phyloP scores from a whole-genome alignment of 1,140 invertebrate species.

The Harpegnathos saltator region DNA sequence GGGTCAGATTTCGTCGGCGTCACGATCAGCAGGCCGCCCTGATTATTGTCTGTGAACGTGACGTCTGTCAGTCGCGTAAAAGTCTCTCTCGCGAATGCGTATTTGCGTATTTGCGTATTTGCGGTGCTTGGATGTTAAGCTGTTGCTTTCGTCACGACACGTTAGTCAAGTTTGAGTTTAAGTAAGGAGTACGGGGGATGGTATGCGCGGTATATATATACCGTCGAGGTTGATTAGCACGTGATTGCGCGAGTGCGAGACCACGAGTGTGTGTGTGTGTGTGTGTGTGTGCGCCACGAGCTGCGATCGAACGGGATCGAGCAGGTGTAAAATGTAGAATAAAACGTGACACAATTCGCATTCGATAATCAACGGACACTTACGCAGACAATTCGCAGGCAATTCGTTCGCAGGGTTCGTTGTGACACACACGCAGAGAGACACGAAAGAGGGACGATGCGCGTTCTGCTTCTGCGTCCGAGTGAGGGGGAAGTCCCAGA shows the following conservation, averaged over 20 bases:
- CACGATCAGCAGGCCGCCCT: conserved; percentile 73
- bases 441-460: not conserved
- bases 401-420: not conserved
- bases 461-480: not conserved
- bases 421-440: no score
- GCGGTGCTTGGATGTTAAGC: conserved; percentile 22
- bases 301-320: no score
- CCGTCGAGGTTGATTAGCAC: conserved; percentile 29
- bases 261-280: no score
- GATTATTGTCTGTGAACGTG: conserved; percentile 81
- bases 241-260: conserved; percentile 6
- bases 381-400: not conserved
- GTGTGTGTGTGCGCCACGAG: no score
- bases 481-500: not conserved
- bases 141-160: conserved; percentile 1
- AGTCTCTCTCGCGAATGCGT: no score
- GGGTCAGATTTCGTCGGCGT: conserved; percentile 68
- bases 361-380: not conserved
- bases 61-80: conserved; percentile 79
- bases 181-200: not conserved
- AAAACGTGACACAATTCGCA: not conserved
- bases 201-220: conserved; percentile 1
- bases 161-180: conserved; percentile 48
- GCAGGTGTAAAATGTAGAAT: conserved; percentile 18
- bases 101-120: no score